Evolutionary conservation across 2,888 invertebrate genomes (phyloP), one percentile per base, ranked within the genome.

Genomic region (Hermodice carunculata): DNA sequence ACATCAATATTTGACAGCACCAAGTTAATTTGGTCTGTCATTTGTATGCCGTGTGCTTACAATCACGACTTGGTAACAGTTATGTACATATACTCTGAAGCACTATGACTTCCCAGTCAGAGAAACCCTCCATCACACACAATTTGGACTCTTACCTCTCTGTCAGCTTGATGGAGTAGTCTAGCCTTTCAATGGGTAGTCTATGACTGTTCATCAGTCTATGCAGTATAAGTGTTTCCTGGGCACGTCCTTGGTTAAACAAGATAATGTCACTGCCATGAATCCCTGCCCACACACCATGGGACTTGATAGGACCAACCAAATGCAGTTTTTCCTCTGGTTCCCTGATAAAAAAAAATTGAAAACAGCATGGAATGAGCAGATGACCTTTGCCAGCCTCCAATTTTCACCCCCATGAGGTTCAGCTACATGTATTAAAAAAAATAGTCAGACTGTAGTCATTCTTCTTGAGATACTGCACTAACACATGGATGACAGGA

Each of bases 171-270:
- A 78, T 60, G 3, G 80, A 75, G 3, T 56, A 62, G 19, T 78
- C 76, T 43, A 78, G 66, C 22, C 29, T 52, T 14, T 60, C 43
- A 2, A 52, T 51, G 40, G 71, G 63, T 19, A 82, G 57, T 5
- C 70, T 57, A 61, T 81, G 79, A 48, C 76, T 73, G 17, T 71
- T 74, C 71, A 79, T 70, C 40, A 83, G 63, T 17, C 76, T 75
- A 8, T 73, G 71, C 56, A 75, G 77, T 29, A 81, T 54, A 5
- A 80, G 37, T 4, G 75, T 76, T 66, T 83, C 83, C 32, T 78
- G 75, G 2, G 81, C 66, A 31, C 82, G 66, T 57, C 77, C 76
- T n/a, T 78, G 76, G 54, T 80, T 79, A 8, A 80, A 44, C n/a
- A 79, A 29, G 29, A 71, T 62, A 17, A 83, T 44, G 43, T 74